Conservation (phyloP, 1,140 invertebrate species). For the Hormaphis cornu region DNA sequence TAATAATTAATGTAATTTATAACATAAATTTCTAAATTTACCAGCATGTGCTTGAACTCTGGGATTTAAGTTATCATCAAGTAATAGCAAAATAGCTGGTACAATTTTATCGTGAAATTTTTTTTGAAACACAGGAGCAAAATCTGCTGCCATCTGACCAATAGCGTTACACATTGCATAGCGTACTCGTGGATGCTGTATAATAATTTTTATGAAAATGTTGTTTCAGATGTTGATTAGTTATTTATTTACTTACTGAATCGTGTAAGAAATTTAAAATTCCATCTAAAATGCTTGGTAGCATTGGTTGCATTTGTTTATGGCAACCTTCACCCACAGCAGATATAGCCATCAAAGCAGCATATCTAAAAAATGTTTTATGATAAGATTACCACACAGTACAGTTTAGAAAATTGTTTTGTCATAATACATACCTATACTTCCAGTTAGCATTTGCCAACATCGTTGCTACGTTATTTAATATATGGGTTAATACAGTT, state of each 20-base stretch:
- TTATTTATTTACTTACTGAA: constrained; percentile 51
- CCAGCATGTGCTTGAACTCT: constrained; percentile 87
- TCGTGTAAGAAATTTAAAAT: constrained; percentile 82
- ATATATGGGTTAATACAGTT: constrained; percentile 81
- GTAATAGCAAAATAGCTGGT: constrained; percentile 73
- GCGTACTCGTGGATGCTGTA: constrained; percentile 77
- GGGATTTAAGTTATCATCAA: constrained; percentile 85
- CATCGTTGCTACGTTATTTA: constrained; percentile 77
- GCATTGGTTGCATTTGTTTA: constrained; percentile 91
- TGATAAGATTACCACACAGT: neutral
- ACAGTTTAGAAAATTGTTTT: neutral
- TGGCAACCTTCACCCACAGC: constrained; percentile 97
- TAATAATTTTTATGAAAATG: constrained; percentile 36
- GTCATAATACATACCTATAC: constrained; percentile 46
- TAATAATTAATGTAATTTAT: too few relatives aligned
- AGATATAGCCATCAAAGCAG: constrained; percentile 96
- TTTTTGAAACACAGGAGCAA: constrained; percentile 92
- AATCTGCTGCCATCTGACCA: constrained; percentile 98
- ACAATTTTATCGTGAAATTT: constrained; percentile 94
- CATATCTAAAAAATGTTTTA: constrained; percentile 55
- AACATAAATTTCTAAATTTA: neutral
- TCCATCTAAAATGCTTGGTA: constrained; percentile 81
- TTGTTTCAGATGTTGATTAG: neutral
- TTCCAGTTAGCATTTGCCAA: constrained; percentile 73
- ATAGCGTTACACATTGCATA: constrained; percentile 99